Evolutionary conservation across 2,888 invertebrate species (phyloP), one percentile per base, ranked within the genome.

Genomic region (Diaprepes abbreviatus): DNA sequence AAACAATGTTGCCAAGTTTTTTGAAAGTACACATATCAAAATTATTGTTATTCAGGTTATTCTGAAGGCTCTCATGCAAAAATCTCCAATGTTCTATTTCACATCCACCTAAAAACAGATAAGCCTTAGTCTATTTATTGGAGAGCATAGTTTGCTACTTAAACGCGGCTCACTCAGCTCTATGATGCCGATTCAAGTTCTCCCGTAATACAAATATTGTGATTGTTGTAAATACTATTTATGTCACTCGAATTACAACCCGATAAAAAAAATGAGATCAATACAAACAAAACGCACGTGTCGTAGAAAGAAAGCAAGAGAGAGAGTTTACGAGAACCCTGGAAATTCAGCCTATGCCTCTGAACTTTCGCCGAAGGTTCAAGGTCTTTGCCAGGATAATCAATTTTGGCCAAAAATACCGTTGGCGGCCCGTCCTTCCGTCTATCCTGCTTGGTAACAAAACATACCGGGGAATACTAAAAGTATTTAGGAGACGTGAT

Each of bases 361-460:
- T 63, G 59, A 68, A 68, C 68, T 68, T 66, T 68, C 63, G 55
- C 54, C 19, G 31, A 54, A 52, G 70, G 70, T 65, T 70, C 70
- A 70, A 70, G 70, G 70, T 64, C 70, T 65, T 6, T 60, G 70
- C 54, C 70, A 65, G 59, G 59, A 59, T 60, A 60, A 70, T 70
- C 70, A 70, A 70, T 70, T 65, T 65, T 55, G 54, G 55, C 68
- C 68, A 36, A 68, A 68, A 68, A 68, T 68, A 68, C 62, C 63
- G 55, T 28, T 63, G 66, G 57, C 58, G 54, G 60, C 19, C 48
- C 31, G 40, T 35, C 36, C 50, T 68, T 55, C 36, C 55, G 57
- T 48, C 31, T 50, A 59, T 63, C 57, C 33, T 28, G 68, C 68
- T 14, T 68, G 57, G 68, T 31, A 68, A 63, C 63, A 68, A 50